Evolutionary conservation across 1,140 invertebrate species (phyloP).

Genomic region (Nasonia longicornis): DNA sequence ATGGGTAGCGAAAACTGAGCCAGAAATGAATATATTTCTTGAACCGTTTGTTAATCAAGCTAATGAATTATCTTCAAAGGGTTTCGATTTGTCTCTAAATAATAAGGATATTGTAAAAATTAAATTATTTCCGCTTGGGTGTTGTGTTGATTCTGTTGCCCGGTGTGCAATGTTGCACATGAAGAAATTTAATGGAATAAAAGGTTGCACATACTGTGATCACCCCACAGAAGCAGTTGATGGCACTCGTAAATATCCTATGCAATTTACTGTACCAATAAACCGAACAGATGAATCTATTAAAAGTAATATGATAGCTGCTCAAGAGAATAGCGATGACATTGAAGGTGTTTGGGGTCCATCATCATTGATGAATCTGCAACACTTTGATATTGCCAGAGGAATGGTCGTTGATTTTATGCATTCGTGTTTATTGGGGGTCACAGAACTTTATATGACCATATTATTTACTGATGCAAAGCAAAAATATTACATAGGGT

Average conservation of each 20-base stretch:
- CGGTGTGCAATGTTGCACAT: constrained; percentile 43
- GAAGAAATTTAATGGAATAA: constrained; percentile 46
- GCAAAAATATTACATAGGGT: background rate
- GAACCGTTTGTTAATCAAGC: background rate
- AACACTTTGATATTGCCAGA: too few relatives aligned
- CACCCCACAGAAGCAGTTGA: constrained; percentile 37
- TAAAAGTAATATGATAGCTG: background rate
- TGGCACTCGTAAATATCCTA: constrained; percentile 27
- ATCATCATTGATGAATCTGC: too few relatives aligned
- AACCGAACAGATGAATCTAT: constrained; percentile 38
- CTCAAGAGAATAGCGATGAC: too few relatives aligned
- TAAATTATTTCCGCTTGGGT: background rate
- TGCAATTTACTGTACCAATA: constrained; percentile 1
- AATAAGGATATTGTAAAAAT: background rate
- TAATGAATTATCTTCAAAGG: background rate
- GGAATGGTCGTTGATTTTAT: too few relatives aligned
- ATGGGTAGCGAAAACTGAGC: background rate
- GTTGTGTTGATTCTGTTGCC: constrained; percentile 44
- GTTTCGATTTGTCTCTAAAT: background rate
- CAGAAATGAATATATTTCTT: constrained; percentile 13
- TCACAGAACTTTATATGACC: background rate
- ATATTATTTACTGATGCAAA: background rate
- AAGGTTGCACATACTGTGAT: constrained; percentile 48
- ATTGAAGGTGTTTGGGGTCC: too few relatives aligned
- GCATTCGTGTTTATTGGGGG: constrained; percentile 3